These are phyloP conservation scores for Agonum fuliginosum DNA, from an alignment of 2,888 invertebrate species.

Conservation along the genomic window DNA sequence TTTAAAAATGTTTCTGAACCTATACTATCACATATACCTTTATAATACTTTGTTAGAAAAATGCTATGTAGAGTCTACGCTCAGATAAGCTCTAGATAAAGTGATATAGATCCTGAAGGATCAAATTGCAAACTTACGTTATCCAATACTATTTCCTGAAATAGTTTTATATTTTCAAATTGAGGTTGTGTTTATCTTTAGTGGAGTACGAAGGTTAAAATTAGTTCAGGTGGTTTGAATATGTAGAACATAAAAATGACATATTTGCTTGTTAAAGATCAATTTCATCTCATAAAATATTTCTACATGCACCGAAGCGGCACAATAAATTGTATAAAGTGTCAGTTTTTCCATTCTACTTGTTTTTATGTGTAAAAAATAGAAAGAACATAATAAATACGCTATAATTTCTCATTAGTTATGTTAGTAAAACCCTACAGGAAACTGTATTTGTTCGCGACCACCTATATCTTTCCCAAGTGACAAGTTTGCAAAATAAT, in stretches of 20 bases:
- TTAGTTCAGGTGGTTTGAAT: conserved; percentile 27
- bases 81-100: conserved; percentile 6
- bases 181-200: conserved; percentile 6
- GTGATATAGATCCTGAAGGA: background rate
- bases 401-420: conserved; percentile 14
- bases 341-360: too few species aligned
- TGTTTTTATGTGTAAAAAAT: too few species aligned
- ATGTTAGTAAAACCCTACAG: background rate
- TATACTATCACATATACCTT: too few species aligned
- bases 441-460: background rate
- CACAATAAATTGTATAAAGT: background rate
- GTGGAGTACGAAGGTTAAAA: conserved; percentile 23
- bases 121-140: background rate
- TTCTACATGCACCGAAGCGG: background rate
- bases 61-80: background rate
- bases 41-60: too few species aligned
- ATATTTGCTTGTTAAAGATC: background rate
- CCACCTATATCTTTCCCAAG: conserved; percentile 9
- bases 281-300: background rate
- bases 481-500: conserved; percentile 40
- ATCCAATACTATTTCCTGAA: conserved; percentile 25
- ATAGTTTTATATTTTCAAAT: background rate
- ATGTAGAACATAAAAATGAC: conserved; percentile 34
- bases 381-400: background rate
- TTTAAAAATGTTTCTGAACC: background rate